Conservation (phyloP, 2,113 vertebrate genomes). For the Zapornia atra region DNA sequence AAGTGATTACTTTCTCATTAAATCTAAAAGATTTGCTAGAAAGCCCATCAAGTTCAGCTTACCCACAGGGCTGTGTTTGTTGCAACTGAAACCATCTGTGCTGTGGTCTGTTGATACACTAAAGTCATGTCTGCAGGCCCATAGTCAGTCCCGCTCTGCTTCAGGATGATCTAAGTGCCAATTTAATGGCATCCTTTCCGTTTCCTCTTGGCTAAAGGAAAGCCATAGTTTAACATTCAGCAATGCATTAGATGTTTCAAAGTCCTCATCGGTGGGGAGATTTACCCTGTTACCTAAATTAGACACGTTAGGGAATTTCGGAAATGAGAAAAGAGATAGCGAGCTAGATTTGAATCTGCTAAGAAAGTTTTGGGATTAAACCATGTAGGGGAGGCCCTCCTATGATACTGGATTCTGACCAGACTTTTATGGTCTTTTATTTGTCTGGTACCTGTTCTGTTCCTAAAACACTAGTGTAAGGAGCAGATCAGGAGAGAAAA, state of each 20-base stretch:
- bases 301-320: neutral
- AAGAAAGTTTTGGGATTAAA: neutral
- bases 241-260: neutral
- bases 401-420: neutral
- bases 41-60: neutral
- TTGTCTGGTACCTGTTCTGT: neutral
- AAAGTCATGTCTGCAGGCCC: neutral
- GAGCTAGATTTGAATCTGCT: neutral
- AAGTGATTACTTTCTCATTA: neutral
- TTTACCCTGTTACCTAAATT: neutral
- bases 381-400: accelerated
- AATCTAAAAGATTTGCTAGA: neutral
- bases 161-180: neutral
- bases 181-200: neutral
- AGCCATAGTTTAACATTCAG: neutral
- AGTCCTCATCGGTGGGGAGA: neutral
- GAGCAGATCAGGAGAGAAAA: neutral
- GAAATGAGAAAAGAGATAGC: neutral
- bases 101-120: neutral
- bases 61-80: neutral
- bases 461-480: neutral
- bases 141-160: neutral
- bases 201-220: neutral
- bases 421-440: neutral
- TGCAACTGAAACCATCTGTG: neutral